Evolutionary conservation across 2,797 vertebrate species (phyloP).

Genomic region (Sylvilagus floridanus): DNA sequence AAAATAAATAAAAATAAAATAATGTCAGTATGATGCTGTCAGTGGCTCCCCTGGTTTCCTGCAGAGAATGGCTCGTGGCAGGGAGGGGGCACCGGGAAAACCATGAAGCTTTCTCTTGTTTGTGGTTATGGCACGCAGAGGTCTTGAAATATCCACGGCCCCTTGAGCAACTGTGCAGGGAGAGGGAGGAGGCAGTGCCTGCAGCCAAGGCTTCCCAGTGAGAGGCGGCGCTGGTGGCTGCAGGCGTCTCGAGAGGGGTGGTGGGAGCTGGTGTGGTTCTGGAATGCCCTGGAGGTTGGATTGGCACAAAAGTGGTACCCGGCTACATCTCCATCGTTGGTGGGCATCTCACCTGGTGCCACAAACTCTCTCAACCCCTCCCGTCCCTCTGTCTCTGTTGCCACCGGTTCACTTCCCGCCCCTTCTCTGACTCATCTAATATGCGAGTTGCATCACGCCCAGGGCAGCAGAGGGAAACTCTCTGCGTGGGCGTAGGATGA

Average conservation of each 20-base stretch:
- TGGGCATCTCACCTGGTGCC: not conserved
- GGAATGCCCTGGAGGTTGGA: not conserved
- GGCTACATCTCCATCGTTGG: accelerated
- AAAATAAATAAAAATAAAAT: slow-evolving; percentile 80
- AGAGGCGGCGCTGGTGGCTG: not conserved
- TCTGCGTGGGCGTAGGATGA: not conserved
- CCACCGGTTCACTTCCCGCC: not conserved
- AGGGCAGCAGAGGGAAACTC: not conserved
- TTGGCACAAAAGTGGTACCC: not conserved
- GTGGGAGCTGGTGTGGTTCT: not conserved
- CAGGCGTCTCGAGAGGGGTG: not conserved
- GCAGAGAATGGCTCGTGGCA: slow-evolving; percentile 77
- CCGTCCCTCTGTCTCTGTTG: not conserved
- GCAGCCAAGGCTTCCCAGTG: not conserved
- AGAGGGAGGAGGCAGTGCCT: not conserved
- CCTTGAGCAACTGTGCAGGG: slow-evolving; percentile 25
- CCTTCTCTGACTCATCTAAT: not conserved
- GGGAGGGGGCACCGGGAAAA: not conserved
- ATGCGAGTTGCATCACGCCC: not conserved
- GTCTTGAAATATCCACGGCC: slow-evolving; percentile 87
- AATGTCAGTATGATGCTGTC: slow-evolving; percentile 75
- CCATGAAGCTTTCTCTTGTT: slow-evolving; percentile 67
- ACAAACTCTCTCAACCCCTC: accelerated
- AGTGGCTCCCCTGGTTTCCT: slow-evolving; percentile 82
- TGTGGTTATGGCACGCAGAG: slow-evolving; percentile 68